A percentile compares a stretch with the other conserved stretches of the same genome.
Conservation (phyloP, 2,113 vertebrate genomes). For the Emberiza fucata region DNA sequence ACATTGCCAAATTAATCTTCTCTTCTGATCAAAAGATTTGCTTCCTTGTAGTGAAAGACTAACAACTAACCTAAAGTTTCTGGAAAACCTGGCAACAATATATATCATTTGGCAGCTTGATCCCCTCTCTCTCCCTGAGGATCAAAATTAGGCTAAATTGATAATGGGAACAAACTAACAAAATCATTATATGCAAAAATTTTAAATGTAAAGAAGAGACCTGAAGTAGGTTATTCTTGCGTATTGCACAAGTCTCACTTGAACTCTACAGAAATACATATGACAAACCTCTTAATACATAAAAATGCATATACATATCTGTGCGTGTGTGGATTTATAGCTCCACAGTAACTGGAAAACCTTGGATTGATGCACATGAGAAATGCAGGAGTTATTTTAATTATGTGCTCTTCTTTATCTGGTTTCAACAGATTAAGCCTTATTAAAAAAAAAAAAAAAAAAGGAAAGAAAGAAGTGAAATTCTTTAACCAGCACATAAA, state of each 20-base stretch:
- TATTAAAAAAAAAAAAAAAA: neutral
- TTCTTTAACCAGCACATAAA: constrained; percentile 16
- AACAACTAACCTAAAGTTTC: neutral
- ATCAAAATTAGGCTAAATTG: neutral
- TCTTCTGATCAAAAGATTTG: neutral
- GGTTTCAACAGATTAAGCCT: constrained; percentile 59
- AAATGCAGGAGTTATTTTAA: constrained; percentile 60
- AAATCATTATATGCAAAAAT: neutral
- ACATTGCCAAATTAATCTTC: neutral
- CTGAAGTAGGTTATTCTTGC: neutral
- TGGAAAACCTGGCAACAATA: neutral
- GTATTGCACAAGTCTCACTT: neutral
- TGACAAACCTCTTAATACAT: neutral
- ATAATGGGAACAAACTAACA: neutral
- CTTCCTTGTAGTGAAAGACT: neutral
- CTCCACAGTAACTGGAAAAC: constrained; percentile 14
- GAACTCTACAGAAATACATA: neutral
- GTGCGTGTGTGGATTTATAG: neutral
- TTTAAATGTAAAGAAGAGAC: neutral
- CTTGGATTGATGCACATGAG: constrained; percentile 41
- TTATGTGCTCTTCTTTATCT: constrained; percentile 33
- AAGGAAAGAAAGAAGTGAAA: neutral
- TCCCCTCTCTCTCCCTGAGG: neutral
- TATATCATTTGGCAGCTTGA: neutral
- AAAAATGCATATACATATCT: neutral